Evolutionary conservation across 2,113 vertebrate genomes (phyloP), one percentile per base, ranked within the genome.

Genomic region (Triplophysa dalaica): DNA sequence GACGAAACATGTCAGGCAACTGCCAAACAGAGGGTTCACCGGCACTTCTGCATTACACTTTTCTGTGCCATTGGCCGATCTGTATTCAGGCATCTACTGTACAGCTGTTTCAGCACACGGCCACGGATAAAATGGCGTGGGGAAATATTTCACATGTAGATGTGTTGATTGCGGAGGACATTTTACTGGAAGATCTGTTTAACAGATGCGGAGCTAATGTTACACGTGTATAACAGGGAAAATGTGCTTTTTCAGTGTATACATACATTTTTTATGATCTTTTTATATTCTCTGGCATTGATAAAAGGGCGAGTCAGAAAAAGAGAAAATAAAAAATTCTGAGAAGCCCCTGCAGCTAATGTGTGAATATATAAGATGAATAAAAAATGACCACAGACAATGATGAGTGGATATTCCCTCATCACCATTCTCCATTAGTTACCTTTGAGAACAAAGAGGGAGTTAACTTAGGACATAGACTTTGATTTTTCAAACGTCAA

Each of bases 351-450:
- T 75, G 38, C 58, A 63, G 73, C 58, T 75, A 75, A 75, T 75
- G 22, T 63, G 56, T 75, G 58, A 63, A 75, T 75, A 75, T 75
- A 75, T 75, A 75, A 63, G 73, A 75, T 75, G 41, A 75, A 75
- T 75, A 75, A 75, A 75, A 75, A 75, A 63, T 75, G 73, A 75
- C 73, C 60, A 63, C 45, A 75, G 73, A 75, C 73, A 75, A 58
- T 75, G 73, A 75, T 75, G 58, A 75, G 73, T 75, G 73, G 73
- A 62, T 63, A 38, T 60, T 75, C 60, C 60, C 73, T 48, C 58
- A 63, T 63, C 58, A n/a, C 26, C 38, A 50, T 75, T 63, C 73
- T 75, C 58, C 22, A 75, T 75, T 75, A 75, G 73, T 75, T 63
- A 60, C 29, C 38, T 48, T 48, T 29, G 21, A 63, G 41, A 63